Base-by-base conservation (phyloP, 23 tunicate species). In the Phallusia fumigata region DNA sequence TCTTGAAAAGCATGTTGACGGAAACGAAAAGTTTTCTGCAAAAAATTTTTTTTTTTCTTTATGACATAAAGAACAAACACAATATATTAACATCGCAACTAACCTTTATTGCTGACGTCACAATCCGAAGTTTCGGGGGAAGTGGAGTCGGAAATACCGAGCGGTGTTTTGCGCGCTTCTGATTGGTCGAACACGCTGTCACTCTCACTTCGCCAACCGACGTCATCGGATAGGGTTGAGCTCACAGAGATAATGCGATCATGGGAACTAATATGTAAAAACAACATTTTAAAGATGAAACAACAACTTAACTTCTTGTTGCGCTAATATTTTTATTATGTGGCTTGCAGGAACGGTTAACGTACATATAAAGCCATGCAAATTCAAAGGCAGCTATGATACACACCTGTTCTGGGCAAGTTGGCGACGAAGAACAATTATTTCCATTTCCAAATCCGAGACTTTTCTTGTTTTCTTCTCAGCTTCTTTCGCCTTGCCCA, bases 401-500 rank as follows among this genome's bases (percentile, higher is more conserved):
- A 30, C 80, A 36, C 26, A 83, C 86, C 86, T 74, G 31, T 32
- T 33, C 2, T 53, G 35, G 52, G 82, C 52, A 18, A 84, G 76
- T 49, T 84, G 73, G 52, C 88, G 52, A 78, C 65, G 52, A 19
- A 84, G 36, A 16, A 64, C 79, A 31, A 84, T 65, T 19, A 84
- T 33, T 36, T 84, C 88, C 82, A 84, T 77, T 84, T 84, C 88
- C 40, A 84, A 44, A 0, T 36, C 53, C 2, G 82, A 52, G 21
- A 77, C 76, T 53, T 77, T 77, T 33, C 26, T 8, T 10, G 76
- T 74, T 28, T 76, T 77, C 36, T 77, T 52, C 30, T 83, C 86
- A 31, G 86, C 86, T 75, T 83, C 86, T 75, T 50, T 75, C 18
- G 51, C 52, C 75, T 83, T 84, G n/a, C 65, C 82, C 2, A 84